These are phyloP conservation scores for Rhynchomys soricoides DNA, from an alignment of 2,113 vertebrate species.

Conservation along the genomic window DNA sequence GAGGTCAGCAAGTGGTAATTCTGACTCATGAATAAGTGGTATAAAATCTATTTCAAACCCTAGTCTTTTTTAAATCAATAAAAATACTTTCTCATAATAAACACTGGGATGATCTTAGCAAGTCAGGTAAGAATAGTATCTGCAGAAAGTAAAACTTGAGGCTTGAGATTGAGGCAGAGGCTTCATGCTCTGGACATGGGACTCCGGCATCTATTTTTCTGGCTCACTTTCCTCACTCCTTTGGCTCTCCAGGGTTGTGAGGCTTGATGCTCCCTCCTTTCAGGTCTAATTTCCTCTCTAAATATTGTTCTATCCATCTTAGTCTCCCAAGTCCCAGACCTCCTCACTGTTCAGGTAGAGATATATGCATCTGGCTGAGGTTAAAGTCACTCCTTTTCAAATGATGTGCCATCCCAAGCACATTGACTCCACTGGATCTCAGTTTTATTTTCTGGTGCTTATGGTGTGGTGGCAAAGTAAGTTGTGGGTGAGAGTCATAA, in stretches of 20 bases:
- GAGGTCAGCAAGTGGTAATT: background rate
- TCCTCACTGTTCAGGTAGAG: too few relatives aligned
- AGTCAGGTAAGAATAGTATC: background rate
- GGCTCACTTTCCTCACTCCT: background rate
- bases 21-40: background rate
- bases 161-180: background rate
- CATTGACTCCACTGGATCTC: too few relatives aligned
- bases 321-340: too few relatives aligned
- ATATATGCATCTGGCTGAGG: too few relatives aligned
- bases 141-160: background rate
- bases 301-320: background rate
- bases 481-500: background rate
- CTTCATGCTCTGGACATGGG: background rate
- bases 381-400: background rate
- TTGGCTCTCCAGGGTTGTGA: background rate
- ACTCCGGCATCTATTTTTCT: background rate
- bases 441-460: background rate
- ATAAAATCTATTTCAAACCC: background rate
- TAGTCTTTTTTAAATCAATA: background rate
- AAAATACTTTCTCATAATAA: background rate
- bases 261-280: background rate
- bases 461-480: rapidly evolving
- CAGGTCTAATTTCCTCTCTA: background rate
- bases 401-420: background rate
- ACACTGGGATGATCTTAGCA: background rate